Base-by-base conservation (phyloP, 2,888 invertebrate genomes). In the Argyresthia goedartella region DNA sequence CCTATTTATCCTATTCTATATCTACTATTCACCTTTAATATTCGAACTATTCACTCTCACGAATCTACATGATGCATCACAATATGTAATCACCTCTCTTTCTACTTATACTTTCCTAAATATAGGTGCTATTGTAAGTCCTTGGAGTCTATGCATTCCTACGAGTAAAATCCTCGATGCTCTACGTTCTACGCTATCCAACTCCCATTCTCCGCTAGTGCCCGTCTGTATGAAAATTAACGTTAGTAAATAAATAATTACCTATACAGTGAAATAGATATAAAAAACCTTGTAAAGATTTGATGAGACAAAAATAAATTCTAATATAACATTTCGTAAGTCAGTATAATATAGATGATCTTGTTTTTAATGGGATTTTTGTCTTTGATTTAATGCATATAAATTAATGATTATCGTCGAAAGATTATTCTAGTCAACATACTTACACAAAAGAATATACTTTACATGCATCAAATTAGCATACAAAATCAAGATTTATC, bases 41-140 rank as follows among this genome's bases (percentile, higher is more conserved):
- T 62, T n/a, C 60, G 64, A 55, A 59, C 69, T 77, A 76, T 62
- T 54, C 69, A 73, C 71, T 64, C 60, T 61, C 68, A 71, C 71
- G 13, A 53, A 57, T 53, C 68, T 70, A 69, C 63, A 51, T 58
- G 58, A 68, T 69, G 69, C 78, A 78, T 78, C 76, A 78, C 75
- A 76, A 73, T 39, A 64, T 66, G 61, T 67, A 71, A 74, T 76
- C 74, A 76, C 76, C 67, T 66, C 68, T 65, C 60, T 63, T 63
- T 65, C 78, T 79, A 81, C 71, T 59, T n/a, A n/a, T n/a, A n/a
- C n/a, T n/a, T n/a, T n/a, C 51, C 71, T 74, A 76, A 62, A 60
- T 61, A 59, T 63, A 60, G n/a, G 39, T 39, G 25, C 25, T 25
- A 25, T 25, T 25, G 6, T 25, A 25, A 6, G 25, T 25, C 25